Percentiles rank a stretch among this genome's conserved stretches.
Evolutionary conservation across 2,113 vertebrate species (phyloP).

Genomic region (Euleptes europaea): DNA sequence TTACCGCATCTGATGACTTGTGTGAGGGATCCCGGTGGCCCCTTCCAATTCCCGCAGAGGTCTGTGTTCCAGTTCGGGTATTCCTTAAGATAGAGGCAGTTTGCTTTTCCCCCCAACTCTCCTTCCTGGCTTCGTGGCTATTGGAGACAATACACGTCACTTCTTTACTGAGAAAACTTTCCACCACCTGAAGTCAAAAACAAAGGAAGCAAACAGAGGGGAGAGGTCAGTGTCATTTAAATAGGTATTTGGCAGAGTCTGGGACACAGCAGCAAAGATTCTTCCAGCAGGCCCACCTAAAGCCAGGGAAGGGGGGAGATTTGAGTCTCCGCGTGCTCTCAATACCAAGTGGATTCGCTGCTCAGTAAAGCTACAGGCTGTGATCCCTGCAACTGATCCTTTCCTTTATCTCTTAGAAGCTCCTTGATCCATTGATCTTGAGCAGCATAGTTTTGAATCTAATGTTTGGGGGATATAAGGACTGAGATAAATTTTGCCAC

Average conservation of each 20-base stretch:
- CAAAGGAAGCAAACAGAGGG: slow-evolving; percentile 7
- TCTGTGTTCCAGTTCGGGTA: neutral
- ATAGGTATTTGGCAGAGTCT: neutral
- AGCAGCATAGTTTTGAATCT: too few species aligned
- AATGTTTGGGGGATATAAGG: too few species aligned
- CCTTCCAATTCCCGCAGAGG: neutral
- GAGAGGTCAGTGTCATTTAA: too few species aligned
- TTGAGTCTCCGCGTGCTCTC: neutral
- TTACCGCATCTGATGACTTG: neutral
- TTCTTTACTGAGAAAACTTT: slow-evolving; percentile 86
- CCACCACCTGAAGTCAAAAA: slow-evolving; percentile 71
- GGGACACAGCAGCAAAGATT: neutral
- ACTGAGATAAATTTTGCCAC: too few species aligned
- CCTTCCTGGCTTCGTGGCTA: slow-evolving; percentile 58
- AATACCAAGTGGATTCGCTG: neutral
- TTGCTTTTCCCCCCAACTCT: neutral
- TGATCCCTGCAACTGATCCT: too few species aligned
- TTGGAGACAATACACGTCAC: slow-evolving; percentile 81
- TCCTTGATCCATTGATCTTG: too few species aligned
- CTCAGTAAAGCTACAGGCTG: too few species aligned
- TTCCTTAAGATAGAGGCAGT: neutral
- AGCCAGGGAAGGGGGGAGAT: too few species aligned
- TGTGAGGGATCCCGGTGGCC: neutral
- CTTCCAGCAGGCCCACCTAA: too few species aligned
- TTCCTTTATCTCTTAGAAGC: too few species aligned